These are phyloP conservation scores for Ciona savignyi DNA, from an alignment of 23 tunicate species.

Conservation along the genomic window DNA sequence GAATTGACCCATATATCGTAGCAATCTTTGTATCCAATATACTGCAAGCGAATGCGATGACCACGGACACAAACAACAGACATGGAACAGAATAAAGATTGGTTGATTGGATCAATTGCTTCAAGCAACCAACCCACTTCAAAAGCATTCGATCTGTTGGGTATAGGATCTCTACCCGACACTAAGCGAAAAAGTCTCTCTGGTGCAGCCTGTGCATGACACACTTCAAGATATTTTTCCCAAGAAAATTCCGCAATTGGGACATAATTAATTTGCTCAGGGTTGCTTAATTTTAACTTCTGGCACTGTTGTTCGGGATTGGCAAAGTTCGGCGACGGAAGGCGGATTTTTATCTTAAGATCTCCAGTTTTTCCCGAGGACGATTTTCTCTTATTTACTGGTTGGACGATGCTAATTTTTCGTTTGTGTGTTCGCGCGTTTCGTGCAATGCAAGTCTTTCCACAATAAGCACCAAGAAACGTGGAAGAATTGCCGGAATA, in stretches of 20 bases:
- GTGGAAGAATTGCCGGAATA: too few relatives aligned
- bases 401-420: not conserved
- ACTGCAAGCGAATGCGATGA: constrained; percentile 58
- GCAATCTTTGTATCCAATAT: constrained; percentile 27
- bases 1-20: constrained; percentile 63
- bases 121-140: constrained; percentile 40
- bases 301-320: too few relatives aligned
- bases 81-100: constrained; percentile 35
- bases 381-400: not conserved
- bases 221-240: constrained; percentile 17
- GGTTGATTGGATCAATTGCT: constrained; percentile 61
- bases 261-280: not conserved
- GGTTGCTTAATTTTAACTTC: too few relatives aligned
- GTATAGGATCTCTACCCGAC: constrained; percentile 21
- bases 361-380: not conserved
- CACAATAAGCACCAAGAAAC: constrained; percentile 22
- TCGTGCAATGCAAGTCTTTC: constrained; percentile 17
- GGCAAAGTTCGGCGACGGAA: not conserved
- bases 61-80: constrained; percentile 35
- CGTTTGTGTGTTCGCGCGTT: constrained; percentile 8
- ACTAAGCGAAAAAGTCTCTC: constrained; percentile 9
- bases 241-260: constrained; percentile 24
- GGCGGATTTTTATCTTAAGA: not conserved
- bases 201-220: constrained; percentile 30
- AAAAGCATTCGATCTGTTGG: constrained; percentile 26